phyloP scores from a whole-genome alignment of 2,888 invertebrate species.

The Chesias legatella region DNA sequence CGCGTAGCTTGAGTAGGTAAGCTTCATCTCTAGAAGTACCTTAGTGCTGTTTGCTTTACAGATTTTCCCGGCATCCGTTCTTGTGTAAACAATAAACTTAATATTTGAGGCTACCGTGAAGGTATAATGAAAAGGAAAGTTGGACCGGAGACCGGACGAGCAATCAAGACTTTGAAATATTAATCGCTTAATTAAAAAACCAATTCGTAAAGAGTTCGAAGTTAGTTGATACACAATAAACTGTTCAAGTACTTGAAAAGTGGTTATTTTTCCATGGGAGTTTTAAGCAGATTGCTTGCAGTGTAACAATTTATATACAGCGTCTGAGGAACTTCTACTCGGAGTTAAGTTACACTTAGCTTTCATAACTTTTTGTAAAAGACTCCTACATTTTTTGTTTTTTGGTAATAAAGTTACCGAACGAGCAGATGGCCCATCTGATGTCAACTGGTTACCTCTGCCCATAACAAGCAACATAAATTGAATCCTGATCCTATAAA shows the following conservation, averaged over 20 bases:
- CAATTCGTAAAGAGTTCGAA: conserved; percentile 32
- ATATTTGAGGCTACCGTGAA: conserved; percentile 40
- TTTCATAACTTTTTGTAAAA: too few relatives aligned
- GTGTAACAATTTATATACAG: conserved; percentile 3
- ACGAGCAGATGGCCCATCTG: too few relatives aligned
- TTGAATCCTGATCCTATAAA: too few relatives aligned
- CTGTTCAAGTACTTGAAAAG: conserved; percentile 8
- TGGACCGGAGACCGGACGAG: conserved; percentile 39
- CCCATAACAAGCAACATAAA: too few relatives aligned
- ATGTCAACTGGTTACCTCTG: too few relatives aligned
- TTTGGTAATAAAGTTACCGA: too few relatives aligned
- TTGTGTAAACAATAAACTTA: conserved; percentile 42
- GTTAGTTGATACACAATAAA: conserved; percentile 14
- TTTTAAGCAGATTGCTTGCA: neutral
- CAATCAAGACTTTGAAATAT: conserved; percentile 59
- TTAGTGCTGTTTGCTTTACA: conserved; percentile 43
- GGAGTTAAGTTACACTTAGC: too few relatives aligned
- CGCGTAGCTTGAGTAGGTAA: too few relatives aligned
- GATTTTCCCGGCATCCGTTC: conserved; percentile 44
- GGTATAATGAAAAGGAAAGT: conserved; percentile 41
- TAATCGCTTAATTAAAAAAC: conserved; percentile 58
- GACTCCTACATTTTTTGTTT: too few relatives aligned
- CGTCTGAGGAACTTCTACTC: too few relatives aligned
- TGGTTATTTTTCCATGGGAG: conserved; percentile 1
- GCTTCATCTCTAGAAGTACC: too few relatives aligned